Conservation (phyloP, 2,797 vertebrate species). For the Tenualosa ilisha region DNA sequence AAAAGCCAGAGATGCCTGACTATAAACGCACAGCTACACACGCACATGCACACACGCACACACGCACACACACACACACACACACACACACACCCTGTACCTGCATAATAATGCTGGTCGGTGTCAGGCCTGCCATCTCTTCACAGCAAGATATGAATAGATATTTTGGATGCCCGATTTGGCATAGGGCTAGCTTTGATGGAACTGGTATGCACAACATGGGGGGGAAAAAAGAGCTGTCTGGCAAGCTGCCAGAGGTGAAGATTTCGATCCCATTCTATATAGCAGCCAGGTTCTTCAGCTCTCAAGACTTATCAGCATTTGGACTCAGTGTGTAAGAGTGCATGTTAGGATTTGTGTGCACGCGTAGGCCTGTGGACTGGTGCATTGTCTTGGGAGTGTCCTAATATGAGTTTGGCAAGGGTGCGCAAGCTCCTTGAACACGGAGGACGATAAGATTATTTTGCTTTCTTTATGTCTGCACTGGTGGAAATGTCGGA, state of each 20-base stretch:
- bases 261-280: conserved; percentile 27
- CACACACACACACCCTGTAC: background rate
- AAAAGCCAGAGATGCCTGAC: conserved; percentile 11
- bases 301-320: background rate
- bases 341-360: conserved; percentile 29
- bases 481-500: background rate
- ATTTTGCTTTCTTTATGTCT: background rate
- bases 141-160: conserved; percentile 26
- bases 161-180: conserved; percentile 30
- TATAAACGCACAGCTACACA: conserved; percentile 1
- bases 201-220: conserved; percentile 21
- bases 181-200: conserved; percentile 15
- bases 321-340: conserved; percentile 6
- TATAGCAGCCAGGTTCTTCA: conserved; percentile 22
- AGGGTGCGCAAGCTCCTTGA: background rate
- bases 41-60: background rate
- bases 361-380: background rate
- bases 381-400: background rate
- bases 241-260: conserved; percentile 30
- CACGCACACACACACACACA: background rate
- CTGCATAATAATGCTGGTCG: conserved; percentile 9
- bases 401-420: background rate
- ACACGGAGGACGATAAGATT: conserved; percentile 5
- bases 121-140: background rate
- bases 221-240: background rate